Evolutionary conservation across 1,140 invertebrate species (phyloP), one percentile per base, ranked within the genome.

Genomic region (Bombus cullumanus): DNA sequence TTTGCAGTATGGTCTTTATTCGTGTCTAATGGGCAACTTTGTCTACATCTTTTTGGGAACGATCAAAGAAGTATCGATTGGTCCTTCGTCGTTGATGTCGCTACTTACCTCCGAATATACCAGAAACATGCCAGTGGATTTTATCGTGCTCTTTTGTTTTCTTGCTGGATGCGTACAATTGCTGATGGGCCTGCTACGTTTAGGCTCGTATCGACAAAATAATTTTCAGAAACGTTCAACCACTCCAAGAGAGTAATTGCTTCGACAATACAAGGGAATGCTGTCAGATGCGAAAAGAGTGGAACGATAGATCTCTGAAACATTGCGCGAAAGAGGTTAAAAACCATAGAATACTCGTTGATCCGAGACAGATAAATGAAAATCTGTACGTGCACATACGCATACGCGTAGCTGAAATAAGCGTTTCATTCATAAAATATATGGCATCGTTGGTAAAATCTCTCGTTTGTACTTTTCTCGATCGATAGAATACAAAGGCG

Each of bases 41-140:
- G 95, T 99, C 31, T 99, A 99, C 94, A 96, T 97, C 64, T 94
- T 99, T 81, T 97, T 99, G 89, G 99, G 98, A 10, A 98, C 98
- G 1, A 97, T 98, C 72, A 98, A 97, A 93, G 98, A 99, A 95
- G 97, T 99, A 6, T 98, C 98, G 0, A 98, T 99, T 86, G 98
- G 98, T 43, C 98, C 98, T 0, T 98, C 98, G 0, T 98, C 98
- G 64, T 95, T 99, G 34, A 98, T 98, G 97, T 96, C 98, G 68
- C 95, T 99, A 43, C 94, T 98, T 59, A 97, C 97, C 12, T 95
- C 97, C 71, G 97, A 98, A 89, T 98, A 97, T 85, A 97, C 97
- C 25, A 96, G 96, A 80, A 96, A 96, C 39, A 96, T 97, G 87
- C 97, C 97, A 3, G 91, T 97, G 0, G 96, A 98, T 86, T 98